A percentile compares a stretch with the other conserved stretches of the same genome.
Conservation (phyloP, 1,140 invertebrate species). For the Macrotrachela quadricornifera region DNA sequence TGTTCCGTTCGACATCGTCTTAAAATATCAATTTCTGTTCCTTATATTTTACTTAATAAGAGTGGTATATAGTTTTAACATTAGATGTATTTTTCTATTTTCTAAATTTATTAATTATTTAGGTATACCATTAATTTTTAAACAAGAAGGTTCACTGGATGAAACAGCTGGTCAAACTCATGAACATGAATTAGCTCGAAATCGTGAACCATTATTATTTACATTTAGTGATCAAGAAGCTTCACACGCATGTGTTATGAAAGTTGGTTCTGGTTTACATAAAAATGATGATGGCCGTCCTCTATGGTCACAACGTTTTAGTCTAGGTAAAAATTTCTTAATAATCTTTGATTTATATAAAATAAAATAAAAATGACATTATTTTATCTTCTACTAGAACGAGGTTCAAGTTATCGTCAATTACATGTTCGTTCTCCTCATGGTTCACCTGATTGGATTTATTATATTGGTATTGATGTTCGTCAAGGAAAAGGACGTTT, state of each 20-base stretch:
- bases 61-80: constrained; percentile 84
- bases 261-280: background rate
- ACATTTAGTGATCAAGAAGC: constrained; percentile 69
- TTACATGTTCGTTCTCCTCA: too few relatives aligned
- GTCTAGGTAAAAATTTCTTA: too few relatives aligned
- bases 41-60: constrained; percentile 86
- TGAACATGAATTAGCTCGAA: constrained; percentile 74
- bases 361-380: too few relatives aligned
- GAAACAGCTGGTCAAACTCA: constrained; percentile 76
- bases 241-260: constrained; percentile 12
- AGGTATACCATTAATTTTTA: background rate
- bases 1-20: constrained; percentile 12
- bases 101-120: too few relatives aligned
- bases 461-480: constrained; percentile 57
- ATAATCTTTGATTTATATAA: too few relatives aligned
- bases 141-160: constrained; percentile 2
- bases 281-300: background rate
- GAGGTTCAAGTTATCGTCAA: too few relatives aligned
- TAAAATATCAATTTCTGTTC: constrained; percentile 54
- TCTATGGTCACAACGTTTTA: constrained; percentile 4
- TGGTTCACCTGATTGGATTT: constrained; percentile 32
- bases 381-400: too few relatives aligned
- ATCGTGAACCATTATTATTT: constrained; percentile 75
- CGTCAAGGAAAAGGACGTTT: constrained; percentile 62
- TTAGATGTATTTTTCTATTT: too few relatives aligned